Conservation (phyloP, 2,888 invertebrate genomes). For the Taphrorychus bicolor region DNA sequence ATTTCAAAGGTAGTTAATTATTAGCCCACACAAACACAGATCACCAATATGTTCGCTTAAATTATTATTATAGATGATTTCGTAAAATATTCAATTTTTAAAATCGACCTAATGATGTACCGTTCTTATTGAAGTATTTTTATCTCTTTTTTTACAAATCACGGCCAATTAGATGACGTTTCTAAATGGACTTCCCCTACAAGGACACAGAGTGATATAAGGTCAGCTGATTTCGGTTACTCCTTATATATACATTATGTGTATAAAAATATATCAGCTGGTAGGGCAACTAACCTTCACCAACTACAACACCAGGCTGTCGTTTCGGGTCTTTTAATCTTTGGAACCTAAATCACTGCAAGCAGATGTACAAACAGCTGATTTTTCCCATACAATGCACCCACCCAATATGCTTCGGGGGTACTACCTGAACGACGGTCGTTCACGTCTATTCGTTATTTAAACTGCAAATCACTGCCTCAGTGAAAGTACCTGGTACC, state of each 20-base stretch:
- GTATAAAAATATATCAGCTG: too few species aligned
- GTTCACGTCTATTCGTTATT: too few species aligned
- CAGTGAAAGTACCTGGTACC: not conserved
- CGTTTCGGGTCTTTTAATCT: not conserved
- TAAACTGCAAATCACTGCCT: not conserved
- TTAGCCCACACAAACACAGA: not conserved
- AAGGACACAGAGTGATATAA: too few species aligned
- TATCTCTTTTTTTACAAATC: too few species aligned
- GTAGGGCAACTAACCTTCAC: not conserved
- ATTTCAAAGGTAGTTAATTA: not conserved
- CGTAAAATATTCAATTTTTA: too few species aligned
- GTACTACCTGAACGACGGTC: not conserved
- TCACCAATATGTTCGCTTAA: not conserved
- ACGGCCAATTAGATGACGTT: too few species aligned
- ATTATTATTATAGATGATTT: too few species aligned
- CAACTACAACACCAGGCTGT: not conserved
- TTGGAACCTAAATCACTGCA: not conserved
- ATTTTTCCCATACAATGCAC: not conserved
- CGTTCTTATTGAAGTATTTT: too few species aligned
- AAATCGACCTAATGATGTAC: too few species aligned
- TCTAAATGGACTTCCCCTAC: too few species aligned
- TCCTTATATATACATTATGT: too few species aligned
- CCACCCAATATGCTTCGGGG: not conserved
- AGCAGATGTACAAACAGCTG: not conserved
- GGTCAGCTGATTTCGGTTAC: too few species aligned